These are phyloP conservation scores for Smutsia gigantea DNA, from an alignment of 2,797 vertebrate genomes.

Conservation along the genomic window DNA sequence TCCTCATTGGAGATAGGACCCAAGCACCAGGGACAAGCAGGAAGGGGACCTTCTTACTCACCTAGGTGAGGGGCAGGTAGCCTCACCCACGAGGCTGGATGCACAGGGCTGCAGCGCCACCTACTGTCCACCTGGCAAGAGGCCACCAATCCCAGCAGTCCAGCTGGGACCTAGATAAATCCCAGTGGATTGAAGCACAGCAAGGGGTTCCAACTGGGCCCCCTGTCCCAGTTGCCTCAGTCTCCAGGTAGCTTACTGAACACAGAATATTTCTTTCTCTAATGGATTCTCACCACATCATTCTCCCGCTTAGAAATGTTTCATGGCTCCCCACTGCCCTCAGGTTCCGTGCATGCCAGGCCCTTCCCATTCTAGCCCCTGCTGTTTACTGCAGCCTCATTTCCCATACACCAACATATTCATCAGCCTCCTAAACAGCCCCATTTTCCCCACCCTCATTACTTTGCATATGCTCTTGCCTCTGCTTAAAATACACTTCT, in stretches of 20 bases:
- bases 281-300: background rate
- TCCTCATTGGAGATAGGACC: background rate
- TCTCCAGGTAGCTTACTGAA: background rate
- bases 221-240: background rate
- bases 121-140: constrained; percentile 60
- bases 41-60: background rate
- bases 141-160: background rate
- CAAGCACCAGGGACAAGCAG: background rate
- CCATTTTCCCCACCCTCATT: background rate
- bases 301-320: background rate
- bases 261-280: background rate
- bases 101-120: constrained; percentile 71
- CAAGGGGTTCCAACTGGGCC: background rate
- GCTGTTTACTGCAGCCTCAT: background rate
- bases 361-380: background rate
- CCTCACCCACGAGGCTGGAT: background rate
- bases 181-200: background rate
- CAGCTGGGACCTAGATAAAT: background rate
- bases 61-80: constrained; percentile 62
- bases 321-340: background rate
- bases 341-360: background rate
- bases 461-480: background rate
- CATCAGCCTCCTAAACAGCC: background rate
- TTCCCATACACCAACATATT: background rate
- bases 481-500: background rate